A percentile compares a stretch with the other conserved stretches of the same genome.
phyloP scores from a whole-genome alignment of 2,113 vertebrate species.

The Sorex fumeus region DNA sequence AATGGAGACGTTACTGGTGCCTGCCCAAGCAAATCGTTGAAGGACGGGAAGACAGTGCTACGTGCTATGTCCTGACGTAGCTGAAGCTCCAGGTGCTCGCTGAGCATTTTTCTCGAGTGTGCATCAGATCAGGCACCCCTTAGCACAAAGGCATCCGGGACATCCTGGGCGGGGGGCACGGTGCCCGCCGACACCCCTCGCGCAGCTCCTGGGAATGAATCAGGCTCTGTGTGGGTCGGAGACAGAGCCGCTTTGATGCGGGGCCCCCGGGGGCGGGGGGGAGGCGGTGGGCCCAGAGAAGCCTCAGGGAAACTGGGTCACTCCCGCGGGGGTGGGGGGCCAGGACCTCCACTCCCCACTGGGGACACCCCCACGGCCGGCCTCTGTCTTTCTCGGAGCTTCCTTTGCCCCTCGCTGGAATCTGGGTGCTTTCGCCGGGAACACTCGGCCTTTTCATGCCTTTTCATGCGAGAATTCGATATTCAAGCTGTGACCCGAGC shows the following conservation, averaged over 20 bases:
- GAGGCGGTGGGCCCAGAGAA: neutral
- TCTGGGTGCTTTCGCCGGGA: constrained; percentile 51
- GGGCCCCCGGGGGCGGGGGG: neutral
- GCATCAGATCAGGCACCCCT: too few relatives aligned
- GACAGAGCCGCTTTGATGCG: constrained; percentile 48
- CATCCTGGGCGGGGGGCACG: neutral
- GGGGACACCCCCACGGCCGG: neutral
- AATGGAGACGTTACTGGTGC: too few relatives aligned
- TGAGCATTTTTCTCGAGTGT: too few relatives aligned
- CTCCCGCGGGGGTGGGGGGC: neutral
- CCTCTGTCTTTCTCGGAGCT: constrained; percentile 45
- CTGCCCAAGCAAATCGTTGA: too few relatives aligned
- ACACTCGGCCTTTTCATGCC: constrained; percentile 69
- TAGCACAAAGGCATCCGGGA: too few relatives aligned
- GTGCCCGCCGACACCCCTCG: neutral
- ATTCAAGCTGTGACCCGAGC: constrained; percentile 68
- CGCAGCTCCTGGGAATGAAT: neutral
- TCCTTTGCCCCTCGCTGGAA: constrained; percentile 45
- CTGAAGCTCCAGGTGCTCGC: too few relatives aligned
- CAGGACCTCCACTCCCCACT: neutral
- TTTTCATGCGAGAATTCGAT: constrained; percentile 71
- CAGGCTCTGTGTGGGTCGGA: neutral
- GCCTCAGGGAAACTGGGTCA: constrained; percentile 54
- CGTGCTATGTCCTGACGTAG: too few relatives aligned
- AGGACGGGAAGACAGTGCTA: too few relatives aligned